phyloP scores from a whole-genome alignment of 2,797 vertebrate species.

The Schizopygopsis malacanthus region DNA sequence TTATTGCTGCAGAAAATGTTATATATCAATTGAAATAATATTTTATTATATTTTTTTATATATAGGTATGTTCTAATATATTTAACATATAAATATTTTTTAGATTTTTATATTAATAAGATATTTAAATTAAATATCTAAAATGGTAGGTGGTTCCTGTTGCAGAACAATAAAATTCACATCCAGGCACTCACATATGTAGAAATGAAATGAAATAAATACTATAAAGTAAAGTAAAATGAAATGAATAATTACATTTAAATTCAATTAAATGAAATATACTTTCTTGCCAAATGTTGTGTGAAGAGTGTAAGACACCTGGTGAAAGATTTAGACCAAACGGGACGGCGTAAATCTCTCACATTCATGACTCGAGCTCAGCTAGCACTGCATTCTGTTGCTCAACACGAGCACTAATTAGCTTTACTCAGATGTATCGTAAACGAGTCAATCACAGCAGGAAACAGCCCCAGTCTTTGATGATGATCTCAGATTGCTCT shows the following conservation, averaged over 20 bases:
- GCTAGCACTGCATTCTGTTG: background rate
- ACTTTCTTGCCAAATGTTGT: background rate
- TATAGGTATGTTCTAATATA: background rate
- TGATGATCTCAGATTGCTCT: background rate
- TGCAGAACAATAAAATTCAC: background rate
- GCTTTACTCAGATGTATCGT: background rate
- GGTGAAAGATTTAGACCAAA: background rate
- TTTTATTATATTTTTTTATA: background rate
- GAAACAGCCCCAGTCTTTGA: background rate
- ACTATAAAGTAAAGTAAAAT: background rate
- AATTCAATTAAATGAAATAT: background rate
- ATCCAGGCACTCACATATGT: background rate
- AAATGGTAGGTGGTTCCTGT: background rate
- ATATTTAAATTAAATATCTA: background rate
- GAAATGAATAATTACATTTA: background rate
- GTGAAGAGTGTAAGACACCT: background rate
- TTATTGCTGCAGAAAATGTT: too few relatives aligned
- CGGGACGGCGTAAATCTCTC: background rate
- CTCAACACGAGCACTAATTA: constrained; percentile 33
- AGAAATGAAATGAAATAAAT: background rate
- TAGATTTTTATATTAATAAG: background rate
- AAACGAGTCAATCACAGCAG: constrained; percentile 32
- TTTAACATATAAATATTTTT: background rate
- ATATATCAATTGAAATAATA: background rate
- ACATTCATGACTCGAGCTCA: constrained; percentile 1